These are phyloP conservation scores for Achatina immaculata DNA, from an alignment of 1,140 invertebrate genomes.

Conservation along the genomic window DNA sequence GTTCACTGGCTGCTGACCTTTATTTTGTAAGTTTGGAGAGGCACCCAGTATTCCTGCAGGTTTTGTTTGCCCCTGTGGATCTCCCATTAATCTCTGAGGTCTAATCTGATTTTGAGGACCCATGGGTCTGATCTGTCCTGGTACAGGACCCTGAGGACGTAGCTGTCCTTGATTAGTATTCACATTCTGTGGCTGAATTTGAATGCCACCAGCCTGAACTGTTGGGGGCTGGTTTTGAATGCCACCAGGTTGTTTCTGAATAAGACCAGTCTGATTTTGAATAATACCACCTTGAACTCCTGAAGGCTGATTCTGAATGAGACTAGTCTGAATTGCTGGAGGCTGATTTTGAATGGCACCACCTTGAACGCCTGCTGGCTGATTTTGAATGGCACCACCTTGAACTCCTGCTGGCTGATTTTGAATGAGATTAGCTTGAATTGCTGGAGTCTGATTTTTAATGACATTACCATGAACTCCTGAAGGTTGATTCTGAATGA, in stretches of 20 bases:
- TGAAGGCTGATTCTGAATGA: too few species aligned
- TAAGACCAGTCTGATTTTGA: too few species aligned
- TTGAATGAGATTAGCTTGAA: too few species aligned
- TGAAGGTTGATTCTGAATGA: not conserved
- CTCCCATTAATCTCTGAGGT: not conserved
- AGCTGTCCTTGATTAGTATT: not conserved
- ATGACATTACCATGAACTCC: too few species aligned
- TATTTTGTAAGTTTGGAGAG: not conserved
- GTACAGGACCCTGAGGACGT: not conserved
- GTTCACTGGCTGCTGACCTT: not conserved
- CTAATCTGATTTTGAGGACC: not conserved
- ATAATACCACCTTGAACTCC: too few species aligned
- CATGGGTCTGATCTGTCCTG: constrained; percentile 1
- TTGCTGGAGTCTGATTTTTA: too few species aligned
- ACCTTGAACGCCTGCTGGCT: not conserved
- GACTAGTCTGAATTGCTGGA: too few species aligned
- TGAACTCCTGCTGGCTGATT: not conserved
- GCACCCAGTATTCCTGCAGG: not conserved
- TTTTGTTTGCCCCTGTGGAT: not conserved
- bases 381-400: not conserved
- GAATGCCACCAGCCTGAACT: not conserved
- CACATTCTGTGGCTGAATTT: not conserved
- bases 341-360: not conserved
- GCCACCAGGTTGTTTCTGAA: too few species aligned
- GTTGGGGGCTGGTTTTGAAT: too few species aligned